Percentiles rank a stretch among this genome's conserved stretches.
phyloP scores from a whole-genome alignment of 2,113 vertebrate species.

The Pygoscelis antarcticus region DNA sequence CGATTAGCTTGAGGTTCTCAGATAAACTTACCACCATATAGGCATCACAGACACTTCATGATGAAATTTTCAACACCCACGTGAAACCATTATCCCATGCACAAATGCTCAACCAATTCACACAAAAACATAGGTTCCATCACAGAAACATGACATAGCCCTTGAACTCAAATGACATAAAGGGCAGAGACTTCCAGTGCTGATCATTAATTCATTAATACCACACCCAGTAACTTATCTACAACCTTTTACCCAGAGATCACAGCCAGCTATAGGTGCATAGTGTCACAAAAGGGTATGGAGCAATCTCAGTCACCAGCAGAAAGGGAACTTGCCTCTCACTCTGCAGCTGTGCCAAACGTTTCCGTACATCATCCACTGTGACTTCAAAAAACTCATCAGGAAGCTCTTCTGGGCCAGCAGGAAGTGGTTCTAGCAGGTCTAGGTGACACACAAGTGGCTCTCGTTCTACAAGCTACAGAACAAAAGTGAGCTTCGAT shows the following conservation, averaged over 20 bases:
- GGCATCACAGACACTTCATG: not conserved
- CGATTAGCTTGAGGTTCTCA: not conserved
- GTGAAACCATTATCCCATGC: not conserved
- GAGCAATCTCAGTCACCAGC: not conserved
- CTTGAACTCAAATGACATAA: not conserved
- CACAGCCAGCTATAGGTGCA: not conserved
- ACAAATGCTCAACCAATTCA: not conserved
- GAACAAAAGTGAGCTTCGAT: not conserved
- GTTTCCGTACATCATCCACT: slow-evolving; percentile 89
- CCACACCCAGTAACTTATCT: not conserved
- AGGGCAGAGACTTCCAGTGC: not conserved
- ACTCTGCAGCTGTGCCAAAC: slow-evolving; percentile 91
- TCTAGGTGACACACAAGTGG: slow-evolving; percentile 88
- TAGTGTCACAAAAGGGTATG: not conserved
- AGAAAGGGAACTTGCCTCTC: slow-evolving; percentile 82
- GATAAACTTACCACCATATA: not conserved
- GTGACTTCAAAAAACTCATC: slow-evolving; percentile 97
- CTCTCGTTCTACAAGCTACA: slow-evolving; percentile 79
- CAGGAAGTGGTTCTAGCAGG: slow-evolving; percentile 36
- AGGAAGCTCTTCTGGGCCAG: slow-evolving; percentile 76
- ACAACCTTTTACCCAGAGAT: not conserved
- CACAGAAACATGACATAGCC: not conserved
- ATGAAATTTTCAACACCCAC: not conserved
- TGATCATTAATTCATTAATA: not conserved
- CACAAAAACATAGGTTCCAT: not conserved